Evolutionary conservation across 2,797 vertebrate species (phyloP), one percentile per base, ranked within the genome.

Genomic region (Epinephelus coioides): DNA sequence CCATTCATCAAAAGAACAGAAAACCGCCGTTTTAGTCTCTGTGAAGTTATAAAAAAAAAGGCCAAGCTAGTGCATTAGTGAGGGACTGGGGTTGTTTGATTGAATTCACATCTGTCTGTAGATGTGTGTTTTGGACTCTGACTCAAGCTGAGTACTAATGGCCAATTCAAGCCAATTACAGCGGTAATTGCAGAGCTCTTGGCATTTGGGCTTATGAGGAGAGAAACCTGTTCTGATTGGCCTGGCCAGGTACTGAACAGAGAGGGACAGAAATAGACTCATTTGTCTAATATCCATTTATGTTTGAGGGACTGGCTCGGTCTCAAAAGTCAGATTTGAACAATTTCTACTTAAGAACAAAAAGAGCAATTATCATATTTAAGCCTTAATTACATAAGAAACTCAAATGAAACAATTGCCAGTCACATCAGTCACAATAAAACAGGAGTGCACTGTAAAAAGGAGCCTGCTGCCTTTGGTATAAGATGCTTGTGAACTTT

Each of bases 121-220:
- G 56, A 69, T 70, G 81, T 79, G 76, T 85, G 69, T 80, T 83
- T 85, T 78, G 81, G 73, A 85, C 59, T 72, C 66, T 46, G 72
- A 85, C 74, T 83, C 75, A 66, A 78, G 69, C 78, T 63, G 78
- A 80, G 81, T 81, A 71, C 84, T 88, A 88, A 90, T 85, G 81
- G 75, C 65, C 78, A 83, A 87, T 86, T 81, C 34, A 76, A 86
- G 70, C 79, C 81, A 87, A 82, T 87, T 85, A 82, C 59, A 65
- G 66, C 65, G 5, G 73, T 90, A 84, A 87, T 91, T 89, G 82
- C 67, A 21, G 49, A 67, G 77, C 83, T 76, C 70, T 84, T 86
- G 85, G 82, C 73, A 63, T 89, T 88, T 85, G 73, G 80, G 73
- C 57, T 67, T 43, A 69, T 57, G 72, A 73, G 53, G 44, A 75